Conservation (phyloP, 2,888 invertebrate species). For the Lasioglossum morio region DNA sequence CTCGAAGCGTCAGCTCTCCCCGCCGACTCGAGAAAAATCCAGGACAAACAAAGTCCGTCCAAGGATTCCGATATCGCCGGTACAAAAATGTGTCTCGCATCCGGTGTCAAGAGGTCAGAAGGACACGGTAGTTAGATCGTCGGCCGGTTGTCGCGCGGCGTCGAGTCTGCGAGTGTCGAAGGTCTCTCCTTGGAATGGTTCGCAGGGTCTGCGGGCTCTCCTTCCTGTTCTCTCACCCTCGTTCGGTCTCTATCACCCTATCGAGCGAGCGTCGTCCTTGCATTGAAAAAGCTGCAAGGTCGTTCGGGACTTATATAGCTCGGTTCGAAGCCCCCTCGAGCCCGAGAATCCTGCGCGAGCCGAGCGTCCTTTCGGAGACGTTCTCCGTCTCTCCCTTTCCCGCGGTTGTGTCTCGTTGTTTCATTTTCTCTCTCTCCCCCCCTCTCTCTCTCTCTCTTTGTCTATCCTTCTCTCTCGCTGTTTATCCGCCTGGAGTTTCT, state of each 20-base stretch:
- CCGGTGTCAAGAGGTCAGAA: constrained; percentile 51
- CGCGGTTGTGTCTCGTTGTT: neutral
- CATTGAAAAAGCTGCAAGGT: constrained; percentile 79
- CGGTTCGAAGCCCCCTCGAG: constrained; percentile 63
- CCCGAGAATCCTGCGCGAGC: constrained; percentile 44
- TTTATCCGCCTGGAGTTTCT: neutral
- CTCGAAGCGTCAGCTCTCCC: neutral
- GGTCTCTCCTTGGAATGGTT: constrained; percentile 27
- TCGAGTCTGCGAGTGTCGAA: constrained; percentile 22
- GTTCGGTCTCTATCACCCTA: constrained; percentile 20
- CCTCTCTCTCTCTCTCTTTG: neutral
- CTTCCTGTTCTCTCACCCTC: neutral
- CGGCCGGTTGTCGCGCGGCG: constrained; percentile 12
- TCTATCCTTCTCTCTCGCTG: neutral
- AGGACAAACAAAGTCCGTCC: neutral
- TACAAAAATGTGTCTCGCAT: constrained; percentile 17
- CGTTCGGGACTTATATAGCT: constrained; percentile 73
- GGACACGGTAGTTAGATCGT: constrained; percentile 37
- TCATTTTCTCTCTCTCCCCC: neutral
- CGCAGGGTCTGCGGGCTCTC: neutral
- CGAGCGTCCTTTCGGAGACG: constrained; percentile 53
- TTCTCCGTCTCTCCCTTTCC: constrained; percentile 15
- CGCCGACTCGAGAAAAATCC: neutral
- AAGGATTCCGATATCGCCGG: neutral
- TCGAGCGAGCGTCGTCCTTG: constrained; percentile 75